phyloP scores from a whole-genome alignment of 2,888 invertebrate genomes.

The Drosophila paracracens region DNA sequence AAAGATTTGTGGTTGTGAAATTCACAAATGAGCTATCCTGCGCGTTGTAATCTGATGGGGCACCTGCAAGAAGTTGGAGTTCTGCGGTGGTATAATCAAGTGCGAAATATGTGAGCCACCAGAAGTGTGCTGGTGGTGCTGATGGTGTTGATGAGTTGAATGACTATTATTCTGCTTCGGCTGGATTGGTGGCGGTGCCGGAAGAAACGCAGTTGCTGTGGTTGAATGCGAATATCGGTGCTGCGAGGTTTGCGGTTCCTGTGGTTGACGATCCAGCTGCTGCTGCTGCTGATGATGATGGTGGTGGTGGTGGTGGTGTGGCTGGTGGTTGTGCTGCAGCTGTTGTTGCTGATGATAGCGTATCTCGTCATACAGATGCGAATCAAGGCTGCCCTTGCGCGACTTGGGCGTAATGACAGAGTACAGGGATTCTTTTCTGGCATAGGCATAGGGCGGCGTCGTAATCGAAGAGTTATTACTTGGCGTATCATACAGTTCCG shows the following conservation, averaged over 20 bases:
- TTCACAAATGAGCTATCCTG: conserved; percentile 74
- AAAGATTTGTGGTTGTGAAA: not conserved
- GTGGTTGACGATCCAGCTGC: conserved; percentile 33
- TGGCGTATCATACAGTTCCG: conserved; percentile 84
- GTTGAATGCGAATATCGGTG: conserved; percentile 37
- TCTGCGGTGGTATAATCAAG: conserved; percentile 81
- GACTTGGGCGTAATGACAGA: conserved; percentile 83
- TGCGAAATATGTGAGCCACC: conserved; percentile 68
- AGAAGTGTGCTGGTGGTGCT: conserved; percentile 38
- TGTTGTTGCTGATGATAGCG: conserved; percentile 81
- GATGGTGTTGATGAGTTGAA: conserved; percentile 19
- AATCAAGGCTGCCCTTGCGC: conserved; percentile 83
- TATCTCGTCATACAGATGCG: conserved; percentile 84
- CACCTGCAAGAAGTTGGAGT: conserved; percentile 79
- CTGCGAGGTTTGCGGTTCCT: conserved; percentile 43
- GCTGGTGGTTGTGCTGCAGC: conserved; percentile 51
- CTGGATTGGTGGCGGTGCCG: conserved; percentile 30
- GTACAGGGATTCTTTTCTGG: conserved; percentile 83
- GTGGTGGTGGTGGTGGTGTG: conserved; percentile 35
- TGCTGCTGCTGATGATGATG: conserved; percentile 41
- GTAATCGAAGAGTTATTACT: conserved; percentile 82
- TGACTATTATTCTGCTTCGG: conserved; percentile 29
- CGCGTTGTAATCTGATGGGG: conserved; percentile 66
- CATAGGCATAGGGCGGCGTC: conserved; percentile 82
- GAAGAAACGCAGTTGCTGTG: conserved; percentile 55